These are phyloP conservation scores for Leucophenga maculata DNA, from an alignment of 2,888 invertebrate species.

Conservation along the genomic window DNA sequence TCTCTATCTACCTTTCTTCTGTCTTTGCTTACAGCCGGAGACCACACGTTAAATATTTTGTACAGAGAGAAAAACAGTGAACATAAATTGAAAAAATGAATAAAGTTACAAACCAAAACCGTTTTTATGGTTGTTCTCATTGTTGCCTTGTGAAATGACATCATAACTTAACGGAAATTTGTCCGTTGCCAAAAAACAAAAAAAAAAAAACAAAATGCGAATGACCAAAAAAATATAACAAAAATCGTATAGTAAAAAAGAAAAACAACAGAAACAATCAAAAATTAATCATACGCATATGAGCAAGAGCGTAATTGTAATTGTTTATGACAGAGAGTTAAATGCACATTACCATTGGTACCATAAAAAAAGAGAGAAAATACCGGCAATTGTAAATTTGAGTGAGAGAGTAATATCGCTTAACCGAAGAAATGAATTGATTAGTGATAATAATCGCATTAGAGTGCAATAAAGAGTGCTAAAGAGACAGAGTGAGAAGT, in stretches of 20 bases:
- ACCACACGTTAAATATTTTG: not conserved
- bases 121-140: too few species aligned
- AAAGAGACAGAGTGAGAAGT: not conserved
- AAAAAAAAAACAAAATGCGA: constrained; percentile 16
- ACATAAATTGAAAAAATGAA: not conserved
- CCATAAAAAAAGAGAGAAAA: too few species aligned
- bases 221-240: not conserved
- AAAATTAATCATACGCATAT: not conserved
- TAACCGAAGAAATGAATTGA: too few species aligned
- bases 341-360: too few species aligned
- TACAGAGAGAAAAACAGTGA: not conserved
- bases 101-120: not conserved
- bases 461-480: not conserved
- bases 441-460: too few species aligned
- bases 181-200: not conserved
- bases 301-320: too few species aligned
- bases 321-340: too few species aligned
- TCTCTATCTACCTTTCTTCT: not conserved
- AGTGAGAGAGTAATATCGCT: too few species aligned
- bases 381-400: too few species aligned
- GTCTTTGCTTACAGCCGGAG: not conserved
- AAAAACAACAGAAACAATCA: constrained; percentile 1
- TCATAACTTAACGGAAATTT: constrained; percentile 18
- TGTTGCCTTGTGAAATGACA: constrained; percentile 1
- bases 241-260: not conserved